These are phyloP conservation scores for Danio tinwini DNA, from an alignment of 2,797 vertebrate genomes.

Conservation along the genomic window DNA sequence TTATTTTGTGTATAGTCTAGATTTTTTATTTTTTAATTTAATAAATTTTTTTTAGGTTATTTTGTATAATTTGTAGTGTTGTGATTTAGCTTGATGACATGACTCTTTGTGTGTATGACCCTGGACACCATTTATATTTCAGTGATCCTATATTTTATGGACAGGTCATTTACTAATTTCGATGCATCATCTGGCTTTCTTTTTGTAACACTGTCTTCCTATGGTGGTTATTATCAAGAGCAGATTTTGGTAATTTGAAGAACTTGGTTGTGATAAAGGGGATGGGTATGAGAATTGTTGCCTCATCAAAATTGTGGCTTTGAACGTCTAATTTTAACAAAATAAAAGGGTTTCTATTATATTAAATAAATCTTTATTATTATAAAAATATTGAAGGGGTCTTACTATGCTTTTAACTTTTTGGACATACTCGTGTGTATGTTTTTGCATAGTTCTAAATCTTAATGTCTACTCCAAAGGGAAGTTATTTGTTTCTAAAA, in stretches of 20 bases:
- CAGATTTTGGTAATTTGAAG: not conserved
- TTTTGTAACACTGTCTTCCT: not conserved
- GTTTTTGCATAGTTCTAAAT: too few relatives aligned
- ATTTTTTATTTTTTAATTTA: too few relatives aligned
- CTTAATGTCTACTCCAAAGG: too few relatives aligned
- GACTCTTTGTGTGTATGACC: not conserved
- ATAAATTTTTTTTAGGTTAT: too few relatives aligned
- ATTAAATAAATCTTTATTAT: too few relatives aligned
- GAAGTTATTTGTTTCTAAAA: too few relatives aligned
- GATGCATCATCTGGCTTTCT: not conserved
- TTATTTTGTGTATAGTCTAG: not conserved
- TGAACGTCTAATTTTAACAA: not conserved
- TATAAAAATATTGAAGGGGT: too few relatives aligned
- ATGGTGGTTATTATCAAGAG: not conserved
- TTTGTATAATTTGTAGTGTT: not conserved
- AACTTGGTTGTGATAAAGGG: too few relatives aligned
- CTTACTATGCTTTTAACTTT: too few relatives aligned
- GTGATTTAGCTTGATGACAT: not conserved
- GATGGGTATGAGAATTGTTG: too few relatives aligned
- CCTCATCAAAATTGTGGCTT: not conserved
- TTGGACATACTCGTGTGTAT: too few relatives aligned
- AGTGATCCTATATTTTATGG: not conserved
- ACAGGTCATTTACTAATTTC: not conserved
- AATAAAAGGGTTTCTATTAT: too few relatives aligned
- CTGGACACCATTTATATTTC: not conserved